phyloP scores from a whole-genome alignment of 2,797 vertebrate species.

The Stomatorhinus walkeri region DNA sequence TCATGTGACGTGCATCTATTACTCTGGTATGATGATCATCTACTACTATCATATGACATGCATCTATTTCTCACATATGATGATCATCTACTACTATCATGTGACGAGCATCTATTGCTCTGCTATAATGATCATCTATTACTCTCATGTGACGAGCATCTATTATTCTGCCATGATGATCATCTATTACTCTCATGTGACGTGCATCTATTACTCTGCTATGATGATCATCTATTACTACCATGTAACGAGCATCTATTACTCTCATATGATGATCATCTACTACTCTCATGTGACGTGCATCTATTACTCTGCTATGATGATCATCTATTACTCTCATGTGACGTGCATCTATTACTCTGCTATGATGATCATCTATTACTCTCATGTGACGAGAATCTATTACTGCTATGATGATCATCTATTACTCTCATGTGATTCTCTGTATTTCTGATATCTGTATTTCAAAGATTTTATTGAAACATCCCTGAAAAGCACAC shows the following conservation, averaged over 20 bases:
- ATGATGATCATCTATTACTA: background rate
- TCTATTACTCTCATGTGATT: background rate
- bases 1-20: background rate
- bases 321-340: background rate
- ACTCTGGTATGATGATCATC: background rate
- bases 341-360: background rate
- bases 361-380: background rate
- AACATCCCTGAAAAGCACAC: background rate
- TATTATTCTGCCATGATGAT: background rate
- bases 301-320: background rate
- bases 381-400: background rate
- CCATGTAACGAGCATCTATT: background rate
- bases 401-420: background rate
- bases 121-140: background rate
- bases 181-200: background rate
- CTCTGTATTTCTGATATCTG: background rate
- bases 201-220: background rate
- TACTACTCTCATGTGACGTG: background rate
- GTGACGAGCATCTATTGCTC: background rate
- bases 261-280: background rate
- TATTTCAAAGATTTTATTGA: background rate
- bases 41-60: background rate
- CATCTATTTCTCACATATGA: background rate
- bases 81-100: background rate
- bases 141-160: background rate